Base-by-base conservation (phyloP, 2,797 vertebrate genomes). In the Cirrhinus molitorella region DNA sequence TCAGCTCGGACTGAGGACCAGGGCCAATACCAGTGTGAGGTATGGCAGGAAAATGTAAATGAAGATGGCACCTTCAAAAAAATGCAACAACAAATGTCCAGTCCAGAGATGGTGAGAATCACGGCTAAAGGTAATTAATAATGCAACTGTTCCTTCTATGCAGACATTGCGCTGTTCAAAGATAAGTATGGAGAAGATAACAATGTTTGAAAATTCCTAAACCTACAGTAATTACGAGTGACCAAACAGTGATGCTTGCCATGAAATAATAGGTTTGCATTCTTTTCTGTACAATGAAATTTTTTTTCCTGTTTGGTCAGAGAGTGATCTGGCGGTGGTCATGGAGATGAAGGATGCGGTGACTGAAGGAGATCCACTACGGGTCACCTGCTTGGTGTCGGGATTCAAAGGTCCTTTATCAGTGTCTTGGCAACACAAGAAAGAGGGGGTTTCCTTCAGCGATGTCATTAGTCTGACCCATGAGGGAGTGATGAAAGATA, bases 1-100 rank as follows among this genome's bases (percentile, higher is more conserved):
- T 88, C 94, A 3, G 90, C 89, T 71, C 90, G 87, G 70, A 87
- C 91, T 8, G 84, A 93, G 66, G 97, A 98, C 73, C 87, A 91
- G 0, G 98, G 97, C 0, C 9, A 5, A 0, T 98, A 97, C 87
- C 75, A 72, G 7, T 99, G 97, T 72, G 90, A 88, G 6, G 95
- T 93, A 21, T 94, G 88, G 0, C 94, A 95, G 83, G 80, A 94
- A 87, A 57, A 87, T 7, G 93, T 90, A 87, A 81, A 81, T 5
- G 40, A 78, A 31, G 87, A 72, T 63, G 91, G 77, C 13, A 82
- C 47, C 21, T 91, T 94, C 71, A 91, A 83, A 61, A 63, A 81
- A 79, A 91, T 87, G 73, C 86, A 90, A 79, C 80, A 71, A 12
- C 91, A 92, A 5, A 83, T 90, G 74, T 96, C 96, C 0, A 28